Base-by-base conservation (phyloP, 92 coral and sea anemone genomes). In the Muricea muricata region DNA sequence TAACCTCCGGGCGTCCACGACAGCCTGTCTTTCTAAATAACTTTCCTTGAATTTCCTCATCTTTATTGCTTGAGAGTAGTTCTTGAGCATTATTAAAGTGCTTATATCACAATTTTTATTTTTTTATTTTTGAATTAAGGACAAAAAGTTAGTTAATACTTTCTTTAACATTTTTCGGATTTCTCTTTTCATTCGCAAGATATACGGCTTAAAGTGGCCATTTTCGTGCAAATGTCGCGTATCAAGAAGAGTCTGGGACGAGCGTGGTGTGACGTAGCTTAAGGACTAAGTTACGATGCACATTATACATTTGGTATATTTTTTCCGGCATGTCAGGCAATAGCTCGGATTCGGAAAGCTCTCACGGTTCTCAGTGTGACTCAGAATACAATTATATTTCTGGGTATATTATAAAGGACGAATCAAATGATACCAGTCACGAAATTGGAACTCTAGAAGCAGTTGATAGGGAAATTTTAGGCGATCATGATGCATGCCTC, bases 1-100 rank as follows among this genome's bases (percentile, higher is more conserved):
- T 84, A 45, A 84, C 80, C 56, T 85, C 69, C 25, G 93, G 93
- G 40, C 90, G 89, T 63, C 87, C 87, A 40, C 82, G 89, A 55
- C 68, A 90, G 23, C 88, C 88, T 57, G 90, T 37, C 74, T 67
- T 79, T 79, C 71, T 13, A 6, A 80, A 29, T 87, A 57, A 48
- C 61, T 37, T 78, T 68, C 65, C 90, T 55, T 23, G 65, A 72
- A 79, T 60, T 68, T 42, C 75, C 23, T 67, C 86, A 7, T 18
- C 1, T 55, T 82, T 69, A 15, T 34, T 57, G 66, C 20, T 48
- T 33, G 30, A 23, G 30, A 74, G 83, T 50, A 81, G 50, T 5
- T 12, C 84, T 48, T 82, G 84, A 78, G 87, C 81, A 33, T 65
- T 74, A 39, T 74, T 57, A n/a, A n/a, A n/a, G n/a, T n/a, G n/a